Conservation (phyloP, 23 tunicate species). For the Phallusia fumigata region DNA sequence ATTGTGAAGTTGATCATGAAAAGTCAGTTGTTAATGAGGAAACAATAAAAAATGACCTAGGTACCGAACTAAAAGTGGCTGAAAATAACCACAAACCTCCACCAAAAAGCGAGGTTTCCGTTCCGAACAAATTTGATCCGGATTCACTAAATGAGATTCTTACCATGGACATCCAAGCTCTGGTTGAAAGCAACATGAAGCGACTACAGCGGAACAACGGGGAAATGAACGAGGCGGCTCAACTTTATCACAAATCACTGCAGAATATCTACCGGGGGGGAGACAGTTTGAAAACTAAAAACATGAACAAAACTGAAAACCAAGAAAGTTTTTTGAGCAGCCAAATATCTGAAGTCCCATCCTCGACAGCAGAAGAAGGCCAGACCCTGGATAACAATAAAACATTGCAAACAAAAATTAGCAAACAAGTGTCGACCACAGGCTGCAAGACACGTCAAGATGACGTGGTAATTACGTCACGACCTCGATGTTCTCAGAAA, state of each 20-base stretch:
- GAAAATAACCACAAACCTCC: neutral
- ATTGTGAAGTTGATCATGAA: neutral
- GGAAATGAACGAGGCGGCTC: neutral
- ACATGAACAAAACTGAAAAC: too few species aligned
- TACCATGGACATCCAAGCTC: neutral
- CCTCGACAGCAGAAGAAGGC: too few species aligned
- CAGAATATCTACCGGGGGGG: neutral
- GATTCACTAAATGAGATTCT: neutral
- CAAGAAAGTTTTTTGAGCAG: too few species aligned
- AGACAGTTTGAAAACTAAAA: too few species aligned
- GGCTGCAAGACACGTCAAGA: neutral
- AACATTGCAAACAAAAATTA: neutral
- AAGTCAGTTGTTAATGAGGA: neutral
- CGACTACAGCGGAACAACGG: neutral
- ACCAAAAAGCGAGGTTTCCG: neutral
- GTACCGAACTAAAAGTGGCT: too few species aligned
- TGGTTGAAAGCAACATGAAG: neutral
- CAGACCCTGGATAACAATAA: too few species aligned
- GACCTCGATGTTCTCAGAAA: neutral
- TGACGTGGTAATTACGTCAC: constrained; percentile 7
- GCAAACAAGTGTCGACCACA: neutral
- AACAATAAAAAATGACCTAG: neutral
- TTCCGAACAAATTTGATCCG: neutral
- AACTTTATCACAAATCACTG: neutral
- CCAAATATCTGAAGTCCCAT: too few species aligned